Evolutionary conservation across 2,113 vertebrate species (phyloP).

Genomic region (Eublepharis macularius): DNA sequence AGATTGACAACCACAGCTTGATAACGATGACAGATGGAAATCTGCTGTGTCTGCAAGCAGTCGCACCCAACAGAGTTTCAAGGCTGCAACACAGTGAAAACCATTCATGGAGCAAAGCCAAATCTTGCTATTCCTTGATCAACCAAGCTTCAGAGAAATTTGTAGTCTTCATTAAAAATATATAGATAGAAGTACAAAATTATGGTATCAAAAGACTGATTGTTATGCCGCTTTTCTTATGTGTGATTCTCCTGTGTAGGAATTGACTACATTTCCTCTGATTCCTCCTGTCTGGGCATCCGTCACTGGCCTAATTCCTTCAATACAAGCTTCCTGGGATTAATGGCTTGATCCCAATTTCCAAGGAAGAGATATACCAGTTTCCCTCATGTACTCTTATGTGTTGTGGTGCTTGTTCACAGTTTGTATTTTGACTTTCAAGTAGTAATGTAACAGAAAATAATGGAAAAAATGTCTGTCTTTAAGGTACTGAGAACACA

Average conservation of each 20-base stretch:
- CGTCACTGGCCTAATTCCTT: not conserved
- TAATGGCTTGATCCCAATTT: not conserved
- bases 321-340: not conserved
- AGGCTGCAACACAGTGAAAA: conserved; percentile 48
- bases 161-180: conserved; percentile 31
- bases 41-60: conserved; percentile 76
- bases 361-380: not conserved
- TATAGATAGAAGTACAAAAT: conserved; percentile 21
- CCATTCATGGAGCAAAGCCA: conserved; percentile 32
- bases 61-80: conserved; percentile 54
- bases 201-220: conserved; percentile 18
- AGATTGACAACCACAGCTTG: conserved; percentile 86
- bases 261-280: not conserved
- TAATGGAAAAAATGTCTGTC: no score
- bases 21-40: conserved; percentile 70
- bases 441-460: not conserved
- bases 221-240: not conserved
- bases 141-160: conserved; percentile 9
- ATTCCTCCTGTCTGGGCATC: not conserved
- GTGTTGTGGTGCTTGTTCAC: not conserved
- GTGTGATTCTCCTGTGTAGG: not conserved
- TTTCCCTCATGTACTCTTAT: not conserved
- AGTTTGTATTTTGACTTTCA: not conserved
- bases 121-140: conserved; percentile 25
- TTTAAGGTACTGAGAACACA: no score